Conservation (phyloP, 2,888 invertebrate species). For the Nipponacmea schrenckii region DNA sequence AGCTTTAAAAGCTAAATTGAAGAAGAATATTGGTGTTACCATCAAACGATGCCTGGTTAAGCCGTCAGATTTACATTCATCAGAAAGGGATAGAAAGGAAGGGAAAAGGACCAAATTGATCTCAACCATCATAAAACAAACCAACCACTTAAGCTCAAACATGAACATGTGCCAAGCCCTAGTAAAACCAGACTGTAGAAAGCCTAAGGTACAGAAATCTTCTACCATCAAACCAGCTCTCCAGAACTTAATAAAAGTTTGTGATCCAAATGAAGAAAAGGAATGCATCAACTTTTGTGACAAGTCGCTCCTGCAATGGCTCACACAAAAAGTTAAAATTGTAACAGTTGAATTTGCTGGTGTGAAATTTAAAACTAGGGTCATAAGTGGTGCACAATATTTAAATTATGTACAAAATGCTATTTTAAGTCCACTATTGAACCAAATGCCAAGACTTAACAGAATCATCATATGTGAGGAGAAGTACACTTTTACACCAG, state of each 20-base stretch:
- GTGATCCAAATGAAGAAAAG: not conserved
- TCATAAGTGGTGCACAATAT: conserved; percentile 22
- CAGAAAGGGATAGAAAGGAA: conserved; percentile 19
- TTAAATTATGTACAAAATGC: conserved; percentile 28
- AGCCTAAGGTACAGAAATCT: conserved; percentile 19
- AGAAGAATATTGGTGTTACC: not conserved
- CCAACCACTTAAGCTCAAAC: conserved; percentile 19
- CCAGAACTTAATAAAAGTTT: not conserved
- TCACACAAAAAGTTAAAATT: conserved; percentile 2
- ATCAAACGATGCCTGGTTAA: conserved; percentile 12
- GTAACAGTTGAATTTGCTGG: conserved; percentile 30
- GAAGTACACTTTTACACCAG: conserved; percentile 24
- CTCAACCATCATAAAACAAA: conserved; percentile 10
- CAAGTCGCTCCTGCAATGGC: not conserved
- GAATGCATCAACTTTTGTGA: not conserved
- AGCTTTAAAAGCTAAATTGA: conserved; percentile 6
- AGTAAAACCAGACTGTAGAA: conserved; percentile 29
- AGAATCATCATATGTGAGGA: conserved; percentile 34
- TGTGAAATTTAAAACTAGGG: conserved; percentile 26
- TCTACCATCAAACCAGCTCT: not conserved
- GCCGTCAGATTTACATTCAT: conserved; percentile 8
- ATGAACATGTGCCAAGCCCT: conserved; percentile 32
- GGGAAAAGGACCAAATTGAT: conserved; percentile 16
- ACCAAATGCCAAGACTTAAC: conserved; percentile 13
- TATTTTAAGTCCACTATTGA: conserved; percentile 17